phyloP scores from a whole-genome alignment of 2,113 vertebrate species.

The Ibidorhyncha struthersii region DNA sequence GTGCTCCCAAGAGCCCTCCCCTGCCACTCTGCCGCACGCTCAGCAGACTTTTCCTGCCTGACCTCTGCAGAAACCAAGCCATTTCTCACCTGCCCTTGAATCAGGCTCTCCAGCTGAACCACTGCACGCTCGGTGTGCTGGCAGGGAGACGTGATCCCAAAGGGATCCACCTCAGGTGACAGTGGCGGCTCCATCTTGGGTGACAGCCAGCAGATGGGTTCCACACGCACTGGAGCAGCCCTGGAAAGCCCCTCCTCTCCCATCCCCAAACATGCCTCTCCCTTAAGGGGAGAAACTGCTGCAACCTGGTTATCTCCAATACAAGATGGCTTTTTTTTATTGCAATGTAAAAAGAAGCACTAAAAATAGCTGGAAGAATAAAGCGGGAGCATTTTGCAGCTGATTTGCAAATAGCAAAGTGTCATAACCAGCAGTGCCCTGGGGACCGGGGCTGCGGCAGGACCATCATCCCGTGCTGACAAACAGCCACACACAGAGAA shows the following conservation, averaged over 20 bases:
- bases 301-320: neutral
- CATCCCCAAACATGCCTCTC: neutral
- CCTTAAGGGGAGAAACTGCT: neutral
- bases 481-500: neutral
- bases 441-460: neutral
- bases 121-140: neutral
- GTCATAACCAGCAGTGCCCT: neutral
- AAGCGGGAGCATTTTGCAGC: neutral
- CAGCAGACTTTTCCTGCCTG: neutral
- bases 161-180: neutral
- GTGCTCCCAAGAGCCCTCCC: neutral
- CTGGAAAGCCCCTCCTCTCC: neutral
- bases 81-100: neutral
- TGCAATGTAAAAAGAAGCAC: neutral
- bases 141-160: neutral
- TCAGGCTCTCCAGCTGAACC: neutral
- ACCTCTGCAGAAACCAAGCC: neutral
- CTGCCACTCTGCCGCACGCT: neutral
- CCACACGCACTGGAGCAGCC: neutral
- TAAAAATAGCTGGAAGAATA: slow-evolving; percentile 39
- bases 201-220: neutral
- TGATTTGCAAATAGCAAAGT: slow-evolving; percentile 30
- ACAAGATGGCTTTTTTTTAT: neutral
- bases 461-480: neutral
- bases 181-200: neutral